These are phyloP conservation scores for Camelus dromedarius DNA, from an alignment of 2,113 vertebrate genomes.

Conservation along the genomic window DNA sequence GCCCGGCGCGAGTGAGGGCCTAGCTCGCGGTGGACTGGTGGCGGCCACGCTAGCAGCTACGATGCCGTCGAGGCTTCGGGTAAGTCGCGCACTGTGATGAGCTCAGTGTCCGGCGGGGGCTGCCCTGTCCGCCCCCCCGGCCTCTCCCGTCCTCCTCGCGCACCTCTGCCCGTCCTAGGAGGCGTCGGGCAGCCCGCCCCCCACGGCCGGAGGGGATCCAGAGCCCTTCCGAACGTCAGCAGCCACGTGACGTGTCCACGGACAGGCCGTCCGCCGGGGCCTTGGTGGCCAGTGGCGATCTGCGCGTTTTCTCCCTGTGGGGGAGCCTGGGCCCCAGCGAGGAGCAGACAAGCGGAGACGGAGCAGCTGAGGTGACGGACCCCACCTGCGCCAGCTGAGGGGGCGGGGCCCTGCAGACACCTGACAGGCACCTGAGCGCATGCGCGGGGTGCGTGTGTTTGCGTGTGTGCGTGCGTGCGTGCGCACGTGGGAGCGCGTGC, in stretches of 20 bases:
- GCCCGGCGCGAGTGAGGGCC: neutral
- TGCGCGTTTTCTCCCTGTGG: neutral
- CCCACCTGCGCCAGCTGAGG: too few relatives aligned
- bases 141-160: too few relatives aligned
- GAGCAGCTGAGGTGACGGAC: neutral
- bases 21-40: neutral
- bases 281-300: neutral
- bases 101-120: too few relatives aligned
- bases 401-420: neutral
- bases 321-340: neutral
- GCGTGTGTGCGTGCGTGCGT: neutral
- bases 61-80: too few relatives aligned
- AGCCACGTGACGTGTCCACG: neutral
- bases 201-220: neutral
- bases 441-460: fast-evolving
- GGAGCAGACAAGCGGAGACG: neutral
- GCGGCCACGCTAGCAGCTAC: neutral
- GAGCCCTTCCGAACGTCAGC: neutral
- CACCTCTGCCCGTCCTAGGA: too few relatives aligned
- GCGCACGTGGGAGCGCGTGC: neutral
- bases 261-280: neutral
- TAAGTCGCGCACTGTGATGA: too few relatives aligned
- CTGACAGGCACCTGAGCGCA: too few relatives aligned
- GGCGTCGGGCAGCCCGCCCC: too few relatives aligned
- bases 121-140: too few relatives aligned